Base-by-base conservation (phyloP, 1,140 invertebrate species). In the Achatina immaculata region DNA sequence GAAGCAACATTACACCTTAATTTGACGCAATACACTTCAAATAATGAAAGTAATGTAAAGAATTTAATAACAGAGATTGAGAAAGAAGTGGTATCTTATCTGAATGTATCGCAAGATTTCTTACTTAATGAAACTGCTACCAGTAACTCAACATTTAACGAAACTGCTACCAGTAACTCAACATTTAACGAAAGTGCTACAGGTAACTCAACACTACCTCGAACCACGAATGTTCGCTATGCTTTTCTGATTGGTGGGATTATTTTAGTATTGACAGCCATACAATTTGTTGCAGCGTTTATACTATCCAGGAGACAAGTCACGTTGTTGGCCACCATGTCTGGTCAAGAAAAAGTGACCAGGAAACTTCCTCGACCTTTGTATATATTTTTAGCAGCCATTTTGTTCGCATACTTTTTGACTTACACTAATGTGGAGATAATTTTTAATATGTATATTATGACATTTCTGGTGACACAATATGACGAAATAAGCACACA, bases 401-500 rank as follows among this genome's bases (percentile, higher is more conserved):
- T 24, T 38, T 14, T 77, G 21, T 81, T 75, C 38, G 19, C 74
- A 1, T 62, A 79, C 34, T 79, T 81, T 76, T 66, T 84, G 34
- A 1, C 69, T 16, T 87, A 87, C 43, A 82, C 79, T 36, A 81
- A 71, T 62, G 81, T 86, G 3, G 86, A 87, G 74, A 82, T 86
- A 55, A 86, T 77, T 16, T 85, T 83, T 76, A 58, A 80, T 14
- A 51, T 80, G 14, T 87, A 75, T 68, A 42, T 87, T 38, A 72
- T 81, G 34, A 82, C 83, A 0, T 87, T 87, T 82, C 79, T 84
- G 43, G 82, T 86, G 0, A 24, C 34, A 7, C 72, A 78, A 38
- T 77, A 38, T 42, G 55, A 62, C 24, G 24, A 42, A 21, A n/a
- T 77, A 4, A n/a, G 31, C 11, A 77, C 48, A 36, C 14, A 19